Evolutionary conservation across 2,797 vertebrate genomes (phyloP), one percentile per base, ranked within the genome.

Genomic region (Eleutherodactylus coqui): DNA sequence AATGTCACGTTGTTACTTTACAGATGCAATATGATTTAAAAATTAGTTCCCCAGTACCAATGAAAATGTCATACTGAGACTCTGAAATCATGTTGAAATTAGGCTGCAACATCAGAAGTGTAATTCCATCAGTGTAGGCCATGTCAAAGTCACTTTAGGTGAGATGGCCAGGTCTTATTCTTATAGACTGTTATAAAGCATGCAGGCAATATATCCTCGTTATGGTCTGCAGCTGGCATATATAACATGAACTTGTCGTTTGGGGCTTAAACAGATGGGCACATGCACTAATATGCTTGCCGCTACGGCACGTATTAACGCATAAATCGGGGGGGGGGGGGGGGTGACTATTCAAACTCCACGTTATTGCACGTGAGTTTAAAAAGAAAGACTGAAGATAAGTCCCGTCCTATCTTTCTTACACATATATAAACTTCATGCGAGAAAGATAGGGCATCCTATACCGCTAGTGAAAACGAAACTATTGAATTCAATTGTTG

Each of bases 21-120:
- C 34, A 69, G 36, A 69, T 69, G 3, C 19, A 69, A 69, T 69
- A 24, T 69, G 67, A 38, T 38, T 69, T 69, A 69, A 38, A 69
- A 69, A 69, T 38, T 69, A 69, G 67, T 69, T 69, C 36, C 67
- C 34, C 17, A 41, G 24, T 36, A 24, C 34, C 36, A 21, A 69
- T 69, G 67, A 69, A 67, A 69, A 69, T 69, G 67, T 69, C 67
- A 69, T 69, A 36, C 67, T 41, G 64, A 69, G 67, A 41, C 67
- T 5, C 67, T 69, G 36, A 69, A 38, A 69, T 69, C 67, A 24
- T 41, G 34, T 21, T 24, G 67, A 69, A 41, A 69, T 38, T 67
- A 67, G 17, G 8, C 10, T 38, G 34, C 67, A 69, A 24, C 67
- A 13, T 69, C 36, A 38, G 36, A 69, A 69, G 2, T 41, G 21